These are phyloP conservation scores for Macrotus californicus DNA, from an alignment of 2,113 vertebrate genomes.

Conservation along the genomic window DNA sequence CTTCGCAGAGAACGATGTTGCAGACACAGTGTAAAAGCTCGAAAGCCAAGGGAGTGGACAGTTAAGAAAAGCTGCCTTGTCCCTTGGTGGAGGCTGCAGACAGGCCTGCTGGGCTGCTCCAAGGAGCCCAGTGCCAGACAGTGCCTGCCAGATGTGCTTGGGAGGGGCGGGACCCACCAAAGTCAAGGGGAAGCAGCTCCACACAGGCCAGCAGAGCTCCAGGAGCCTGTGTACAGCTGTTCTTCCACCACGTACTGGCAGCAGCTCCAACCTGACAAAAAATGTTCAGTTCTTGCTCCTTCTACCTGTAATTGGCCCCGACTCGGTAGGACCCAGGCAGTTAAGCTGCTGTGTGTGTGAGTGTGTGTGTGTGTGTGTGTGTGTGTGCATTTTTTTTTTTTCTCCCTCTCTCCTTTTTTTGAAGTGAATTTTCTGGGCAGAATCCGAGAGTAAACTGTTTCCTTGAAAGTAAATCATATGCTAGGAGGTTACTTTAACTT, in stretches of 20 bases:
- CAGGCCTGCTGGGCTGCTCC: neutral
- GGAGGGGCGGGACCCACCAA: neutral
- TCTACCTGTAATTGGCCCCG: neutral
- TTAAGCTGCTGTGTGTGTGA: neutral
- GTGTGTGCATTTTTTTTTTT: neutral
- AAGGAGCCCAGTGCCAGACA: neutral
- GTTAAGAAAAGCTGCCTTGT: slow-evolving; percentile 51
- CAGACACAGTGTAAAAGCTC: neutral
- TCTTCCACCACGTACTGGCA: neutral
- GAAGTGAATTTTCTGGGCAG: neutral
- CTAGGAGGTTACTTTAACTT: neutral
- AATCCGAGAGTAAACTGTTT: slow-evolving; percentile 14
- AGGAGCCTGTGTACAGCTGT: neutral
- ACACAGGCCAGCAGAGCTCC: neutral
- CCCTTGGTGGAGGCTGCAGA: neutral
- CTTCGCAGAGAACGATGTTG: slow-evolving; percentile 19
- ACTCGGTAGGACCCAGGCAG: neutral
- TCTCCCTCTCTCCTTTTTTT: neutral
- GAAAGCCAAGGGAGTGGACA: neutral
- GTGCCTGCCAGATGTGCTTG: slow-evolving; percentile 46
- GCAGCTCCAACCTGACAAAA: neutral
- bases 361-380: too few relatives aligned
- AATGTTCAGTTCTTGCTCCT: neutral
- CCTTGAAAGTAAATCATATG: slow-evolving; percentile 19
- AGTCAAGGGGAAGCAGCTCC: neutral